These are phyloP conservation scores for Sphaerodactylus townsendi DNA, from an alignment of 2,113 vertebrate genomes.

Conservation along the genomic window DNA sequence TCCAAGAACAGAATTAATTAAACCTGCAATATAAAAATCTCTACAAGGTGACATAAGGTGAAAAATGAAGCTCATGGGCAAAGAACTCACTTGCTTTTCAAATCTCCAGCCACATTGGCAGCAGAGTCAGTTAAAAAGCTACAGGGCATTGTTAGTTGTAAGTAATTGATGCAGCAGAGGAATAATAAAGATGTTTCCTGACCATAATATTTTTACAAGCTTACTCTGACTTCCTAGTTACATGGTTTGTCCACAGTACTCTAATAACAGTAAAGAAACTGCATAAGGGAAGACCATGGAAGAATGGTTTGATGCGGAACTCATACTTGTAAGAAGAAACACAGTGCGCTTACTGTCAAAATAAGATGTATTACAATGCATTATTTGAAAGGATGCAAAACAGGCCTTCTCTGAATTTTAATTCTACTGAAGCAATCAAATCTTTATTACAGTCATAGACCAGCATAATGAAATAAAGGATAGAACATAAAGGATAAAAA, in stretches of 20 bases:
- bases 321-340: neutral
- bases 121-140: no score
- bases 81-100: neutral
- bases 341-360: rapidly evolving
- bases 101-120: neutral
- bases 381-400: neutral
- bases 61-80: neutral
- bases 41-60: neutral
- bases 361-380: neutral
- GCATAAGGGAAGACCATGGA: neutral
- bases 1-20: no score
- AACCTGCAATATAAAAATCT: neutral
- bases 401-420: neutral
- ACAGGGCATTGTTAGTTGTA: neutral
- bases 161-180: neutral
- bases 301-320: neutral
- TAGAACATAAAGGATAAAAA: no score
- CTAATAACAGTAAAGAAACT: neutral
- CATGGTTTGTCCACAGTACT: neutral
- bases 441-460: no score
- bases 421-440: neutral
- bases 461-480: no score
- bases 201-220: neutral
- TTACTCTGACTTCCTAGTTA: neutral
- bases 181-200: neutral